Evolutionary conservation across 2,888 invertebrate species (phyloP), one percentile per base, ranked within the genome.

Genomic region (Drosophila nr. perissopoda): DNA sequence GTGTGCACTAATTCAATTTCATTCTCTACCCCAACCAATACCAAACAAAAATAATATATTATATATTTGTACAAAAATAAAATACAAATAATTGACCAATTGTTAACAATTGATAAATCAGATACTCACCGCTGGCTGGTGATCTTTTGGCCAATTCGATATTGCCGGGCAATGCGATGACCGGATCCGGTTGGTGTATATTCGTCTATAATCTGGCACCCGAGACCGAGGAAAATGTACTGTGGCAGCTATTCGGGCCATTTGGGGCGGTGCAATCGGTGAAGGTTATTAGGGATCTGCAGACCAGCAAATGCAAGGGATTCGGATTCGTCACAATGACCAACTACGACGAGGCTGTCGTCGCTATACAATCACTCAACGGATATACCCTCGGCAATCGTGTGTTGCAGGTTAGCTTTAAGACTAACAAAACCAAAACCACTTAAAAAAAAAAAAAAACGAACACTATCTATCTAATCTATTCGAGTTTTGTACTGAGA

Each of bases 261-360:
- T 99, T 99, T 92, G 99, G 99, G 91, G 98, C 98, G 91, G 98
- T 99, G 92, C 98, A 98, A 94, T 97, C 97, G 94, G 98, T 99
- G 88, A 99, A 99, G 95, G 98, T 99, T 90, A 98, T 98, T 93
- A 96, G 98, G 92, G 98, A 99, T 95, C 96, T 97, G 91, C 96
- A 97, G 92, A 98, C 98, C 83, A 98, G 98, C 94, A 99, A 99
- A 94, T 99, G 99, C 95, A 99, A 98, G 95, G 99, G 99, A 79
- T 99, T 98, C 94, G 99, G 98, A 86, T 99, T 99, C 94, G 98
- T 99, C 87, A 98, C 98, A 81, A 99, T 99, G 99, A 98, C 98
- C 93, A 98, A 98, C 94, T 99, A 99, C 93, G 98, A 99, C 92
- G 99, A 99, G 94, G 98, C 99, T 72, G 96, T 98, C 79, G 97